Conservation (phyloP, 2,113 vertebrate species). For the Jaculus jaculus region DNA sequence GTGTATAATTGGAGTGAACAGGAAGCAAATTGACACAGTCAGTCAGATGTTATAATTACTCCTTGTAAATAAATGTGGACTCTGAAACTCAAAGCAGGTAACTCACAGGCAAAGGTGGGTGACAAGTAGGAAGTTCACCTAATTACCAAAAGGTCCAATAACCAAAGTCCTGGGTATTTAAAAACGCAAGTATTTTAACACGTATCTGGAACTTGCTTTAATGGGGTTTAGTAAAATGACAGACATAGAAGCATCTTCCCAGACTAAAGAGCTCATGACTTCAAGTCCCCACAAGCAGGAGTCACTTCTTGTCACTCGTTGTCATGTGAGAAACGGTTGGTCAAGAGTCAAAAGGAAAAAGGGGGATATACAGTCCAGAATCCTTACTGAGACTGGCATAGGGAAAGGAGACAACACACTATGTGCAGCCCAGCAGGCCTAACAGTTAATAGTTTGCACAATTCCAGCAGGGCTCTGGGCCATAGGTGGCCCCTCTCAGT, state of each 20-base stretch:
- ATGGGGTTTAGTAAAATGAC: not conserved
- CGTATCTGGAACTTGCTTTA: not conserved
- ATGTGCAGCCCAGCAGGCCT: not conserved
- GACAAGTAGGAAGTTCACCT: not conserved
- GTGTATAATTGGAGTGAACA: not conserved
- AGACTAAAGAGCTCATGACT: not conserved
- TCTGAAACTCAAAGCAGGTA: not conserved
- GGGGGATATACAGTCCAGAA: not conserved
- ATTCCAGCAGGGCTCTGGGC: not conserved
- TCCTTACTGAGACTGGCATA: not conserved
- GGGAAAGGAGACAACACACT: not conserved
- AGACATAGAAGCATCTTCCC: not conserved
- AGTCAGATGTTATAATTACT: not conserved
- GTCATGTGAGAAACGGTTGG: not conserved
- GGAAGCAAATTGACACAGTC: not conserved
- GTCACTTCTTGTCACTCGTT: not conserved
- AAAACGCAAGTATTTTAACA: not conserved
- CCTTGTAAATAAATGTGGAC: not conserved
- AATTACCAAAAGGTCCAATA: not conserved
- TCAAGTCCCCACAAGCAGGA: not conserved
- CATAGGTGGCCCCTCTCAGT: not conserved
- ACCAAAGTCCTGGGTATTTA: not conserved
- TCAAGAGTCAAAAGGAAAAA: not conserved
- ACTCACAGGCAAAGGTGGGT: not conserved
- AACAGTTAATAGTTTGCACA: not conserved